Conservation (phyloP, 2,888 invertebrate genomes). For the Nephrotoma flavescens region DNA sequence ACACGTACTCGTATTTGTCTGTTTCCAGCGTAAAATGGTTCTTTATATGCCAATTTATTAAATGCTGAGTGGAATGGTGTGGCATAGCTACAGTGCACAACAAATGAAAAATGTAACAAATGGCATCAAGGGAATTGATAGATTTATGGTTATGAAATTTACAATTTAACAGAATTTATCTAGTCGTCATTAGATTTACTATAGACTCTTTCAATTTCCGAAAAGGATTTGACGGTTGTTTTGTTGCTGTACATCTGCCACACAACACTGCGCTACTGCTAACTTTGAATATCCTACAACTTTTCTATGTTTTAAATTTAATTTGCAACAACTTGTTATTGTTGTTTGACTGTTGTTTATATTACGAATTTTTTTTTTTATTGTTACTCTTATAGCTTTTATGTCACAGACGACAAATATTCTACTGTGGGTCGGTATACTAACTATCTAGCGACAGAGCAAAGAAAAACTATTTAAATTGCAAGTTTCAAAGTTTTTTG, state of each 20-base stretch:
- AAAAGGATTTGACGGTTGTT: background rate
- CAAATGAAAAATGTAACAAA: background rate
- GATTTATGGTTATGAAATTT: background rate
- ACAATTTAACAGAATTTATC: background rate
- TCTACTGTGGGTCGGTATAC: background rate
- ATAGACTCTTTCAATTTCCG: background rate
- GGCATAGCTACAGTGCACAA: background rate
- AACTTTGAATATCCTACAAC: background rate
- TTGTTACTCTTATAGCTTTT: background rate
- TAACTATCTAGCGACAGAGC: background rate
- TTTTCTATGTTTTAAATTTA: background rate
- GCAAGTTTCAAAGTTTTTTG: background rate
- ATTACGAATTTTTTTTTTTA: background rate
- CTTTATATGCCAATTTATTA: background rate
- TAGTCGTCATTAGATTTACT: background rate
- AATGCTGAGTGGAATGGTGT: background rate
- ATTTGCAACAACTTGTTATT: background rate
- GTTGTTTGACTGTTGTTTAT: background rate
- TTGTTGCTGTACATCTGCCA: background rate
- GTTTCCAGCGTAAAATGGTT: background rate
- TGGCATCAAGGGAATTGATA: background rate
- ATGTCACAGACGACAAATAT: background rate
- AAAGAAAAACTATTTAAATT: background rate
- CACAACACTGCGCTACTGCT: background rate
- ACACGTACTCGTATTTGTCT: background rate